Base-by-base conservation (phyloP, 1,140 invertebrate genomes). In the Drosophila bifasciata region DNA sequence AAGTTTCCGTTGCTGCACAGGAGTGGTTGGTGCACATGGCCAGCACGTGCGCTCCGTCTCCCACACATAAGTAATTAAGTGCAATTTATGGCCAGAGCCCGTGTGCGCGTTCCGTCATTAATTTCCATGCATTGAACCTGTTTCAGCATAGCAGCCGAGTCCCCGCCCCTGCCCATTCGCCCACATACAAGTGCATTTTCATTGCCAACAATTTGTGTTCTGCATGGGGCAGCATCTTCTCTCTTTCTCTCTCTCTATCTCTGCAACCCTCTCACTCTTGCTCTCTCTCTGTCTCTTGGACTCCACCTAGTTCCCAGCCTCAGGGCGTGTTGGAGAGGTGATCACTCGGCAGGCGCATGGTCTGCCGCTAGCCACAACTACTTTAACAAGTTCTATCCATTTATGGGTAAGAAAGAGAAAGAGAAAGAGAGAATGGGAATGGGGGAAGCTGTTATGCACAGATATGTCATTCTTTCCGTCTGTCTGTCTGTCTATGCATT, bases 51-150 rank as follows among this genome's bases (percentile, higher is more conserved):
- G 44, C 39, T 56, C 46, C 41, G 55, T 61, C 58, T 60, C 46
- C 46, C 45, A 23, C 49, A 51, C 58, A 68, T 75, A 70, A 57
- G 57, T 56, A 81, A 77, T 85, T 86, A 74, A 70, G 41, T 66
- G 73, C 83, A 86, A 81, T 85, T 81, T 81, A 85, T 77, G 64
- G 63, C 51, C 55, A 59, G 70, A 55, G 61, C 51, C 60, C 48
- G 57, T 75, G 66, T 13, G 32, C 32, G 32, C 32, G 32, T 36
- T 36, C 32, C 36, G 40, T 36, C 48, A 32, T 73, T 32, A 77
- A 74, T 73, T 80, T 86, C 49, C 72, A 79, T 66, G 78, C 81
- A 86, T 77, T 76, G 77, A 85, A 85, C 81, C 80, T 70, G 80
- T 85, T 85, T 79, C 62, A 23, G 16, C 11, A 16, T 41, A 40